A percentile compares a stretch with the other conserved stretches of the same genome.
Conservation (phyloP, 2,797 vertebrate species). For the Fistularia commersonii region DNA sequence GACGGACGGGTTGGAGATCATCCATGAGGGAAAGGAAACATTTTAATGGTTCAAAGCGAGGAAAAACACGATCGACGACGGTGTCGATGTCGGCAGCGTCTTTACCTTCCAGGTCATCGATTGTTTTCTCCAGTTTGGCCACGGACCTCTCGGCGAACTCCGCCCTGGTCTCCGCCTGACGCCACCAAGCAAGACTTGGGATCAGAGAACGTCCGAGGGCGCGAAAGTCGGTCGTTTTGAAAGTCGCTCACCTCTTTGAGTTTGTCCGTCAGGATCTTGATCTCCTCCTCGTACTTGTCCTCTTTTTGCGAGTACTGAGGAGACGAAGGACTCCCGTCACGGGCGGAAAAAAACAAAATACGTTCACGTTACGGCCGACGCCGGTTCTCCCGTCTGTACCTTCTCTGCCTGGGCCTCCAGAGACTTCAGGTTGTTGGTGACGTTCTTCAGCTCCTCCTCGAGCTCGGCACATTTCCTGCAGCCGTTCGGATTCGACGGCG, state of each 20-base stretch:
- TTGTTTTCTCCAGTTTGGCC: conserved; percentile 96
- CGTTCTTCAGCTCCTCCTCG: conserved; percentile 98
- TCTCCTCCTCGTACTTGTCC: conserved; percentile 97
- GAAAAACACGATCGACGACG: conserved; percentile 10
- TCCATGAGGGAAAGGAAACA: not conserved
- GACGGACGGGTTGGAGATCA: conserved; percentile 18
- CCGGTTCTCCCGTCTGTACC: conserved; percentile 70
- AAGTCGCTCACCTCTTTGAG: conserved; percentile 87
- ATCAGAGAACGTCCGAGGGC: not conserved
- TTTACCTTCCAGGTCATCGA: conserved; percentile 96
- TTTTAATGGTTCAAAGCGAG: not conserved
- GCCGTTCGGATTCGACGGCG: conserved; percentile 2
- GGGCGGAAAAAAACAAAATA: too few relatives aligned
- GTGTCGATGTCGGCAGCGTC: not conserved
- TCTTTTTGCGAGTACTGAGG: conserved; percentile 95
- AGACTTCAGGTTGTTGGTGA: conserved; percentile 99
- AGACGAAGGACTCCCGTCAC: conserved; percentile 9
- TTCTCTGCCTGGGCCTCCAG: conserved; percentile 99
- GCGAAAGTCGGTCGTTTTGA: not conserved
- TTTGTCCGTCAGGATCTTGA: conserved; percentile 96
- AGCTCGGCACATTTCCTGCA: conserved; percentile 97
- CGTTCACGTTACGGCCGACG: not conserved
- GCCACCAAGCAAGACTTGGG: conserved; percentile 1
- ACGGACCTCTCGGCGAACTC: conserved; percentile 96
- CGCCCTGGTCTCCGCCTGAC: conserved; percentile 91